Base-by-base conservation (phyloP, 1,140 invertebrate genomes). In the Panulirus ornatus region DNA sequence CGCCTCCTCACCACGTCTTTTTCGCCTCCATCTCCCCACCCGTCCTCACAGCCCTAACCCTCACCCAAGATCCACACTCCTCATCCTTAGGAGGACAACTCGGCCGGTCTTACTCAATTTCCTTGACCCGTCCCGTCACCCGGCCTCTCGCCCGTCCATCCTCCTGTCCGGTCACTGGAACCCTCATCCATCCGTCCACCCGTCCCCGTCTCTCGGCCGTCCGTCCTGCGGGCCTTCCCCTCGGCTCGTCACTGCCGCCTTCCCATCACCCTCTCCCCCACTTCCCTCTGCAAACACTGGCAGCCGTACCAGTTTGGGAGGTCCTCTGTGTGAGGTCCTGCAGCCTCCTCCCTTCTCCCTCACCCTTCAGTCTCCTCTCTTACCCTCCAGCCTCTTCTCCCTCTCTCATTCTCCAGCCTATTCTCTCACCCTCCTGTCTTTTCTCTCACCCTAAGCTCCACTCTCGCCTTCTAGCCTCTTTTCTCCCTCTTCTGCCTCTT, bases 241-340 rank as follows among this genome's bases (percentile, higher is more conserved):
- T 40, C 73, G 73, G 36, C 73, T 38, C 40, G 40, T 76, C 44
- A 27, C 73, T 76, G 34, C 42, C 36, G 9, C 44, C 78, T 30
- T 54, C 58, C 58, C 51, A 16, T 81, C 78, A 81, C 44, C 58
- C 47, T 36, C 58, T 75, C 58, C 51, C 78, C 58, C 58, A 54
- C 58, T 81, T 81, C 78, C 78, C 38, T 81, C 78, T 19, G 78
- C 51, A 81, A 81, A 81, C 78, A 81, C 2, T 54, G 51, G 78
- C 78, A 81, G 47, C 34, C 19, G 78, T 54, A 54, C 2, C 78
- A 58, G 9, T 81, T 9, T 36, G 78, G 34, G 78, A 81, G 78
- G 78, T 81, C 78, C 78, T 11, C 0, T 81, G 78, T 81, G 78
- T 81, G 78, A 79, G 76, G 76, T 79, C 76, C 51, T 22, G 58